Evolutionary conservation across 1,140 invertebrate genomes (phyloP), one percentile per base, ranked within the genome.

Genomic region (Eupristina koningsbergeri): DNA sequence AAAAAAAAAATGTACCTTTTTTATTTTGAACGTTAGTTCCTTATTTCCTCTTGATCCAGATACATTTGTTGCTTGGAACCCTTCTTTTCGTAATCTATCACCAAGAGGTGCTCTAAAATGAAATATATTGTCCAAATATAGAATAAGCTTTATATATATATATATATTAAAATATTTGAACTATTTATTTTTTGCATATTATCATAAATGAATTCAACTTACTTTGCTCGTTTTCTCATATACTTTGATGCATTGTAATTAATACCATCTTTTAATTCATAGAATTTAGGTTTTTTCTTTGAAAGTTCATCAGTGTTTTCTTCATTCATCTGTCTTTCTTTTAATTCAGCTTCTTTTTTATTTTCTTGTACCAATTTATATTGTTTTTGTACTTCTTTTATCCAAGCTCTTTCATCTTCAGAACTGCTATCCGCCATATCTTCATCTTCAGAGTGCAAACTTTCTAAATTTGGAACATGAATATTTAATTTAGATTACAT

Each of bases 341-440:
- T 90, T 86, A 89, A 89, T 86, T 93, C 90, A 82, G 92, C 91
- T 82, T 87, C 81, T 86, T 87, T 90, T 80, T 91, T 89, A 84
- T 93, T 94, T 81, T 89, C 89, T 45, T 93, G 92, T 17, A 95
- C 87, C 84, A 93, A 86, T 74, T 89, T 91, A 87, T 96, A 96
- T 86, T 97, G 94, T 88, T 95, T 95, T 88, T 96, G 96, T 45
- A 97, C 93, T 93, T 98, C 96, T 87, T 96, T 95, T 0, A 94
- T 93, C 95, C 96, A 97, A 36, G 94, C 93, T 86, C 94, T 94
- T 47, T 97, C 96, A 91, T 97, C 96, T 87, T 97, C 96, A 80
- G 89, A 89, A 73, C 87, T 89, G 64, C 87, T 76, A 58, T 91
- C 90, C 22, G 78, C 47, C 9, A 90, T 88, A 41, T 90, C 89